phyloP scores from a whole-genome alignment of 2,888 invertebrate species.

The Chironomus tentans region DNA sequence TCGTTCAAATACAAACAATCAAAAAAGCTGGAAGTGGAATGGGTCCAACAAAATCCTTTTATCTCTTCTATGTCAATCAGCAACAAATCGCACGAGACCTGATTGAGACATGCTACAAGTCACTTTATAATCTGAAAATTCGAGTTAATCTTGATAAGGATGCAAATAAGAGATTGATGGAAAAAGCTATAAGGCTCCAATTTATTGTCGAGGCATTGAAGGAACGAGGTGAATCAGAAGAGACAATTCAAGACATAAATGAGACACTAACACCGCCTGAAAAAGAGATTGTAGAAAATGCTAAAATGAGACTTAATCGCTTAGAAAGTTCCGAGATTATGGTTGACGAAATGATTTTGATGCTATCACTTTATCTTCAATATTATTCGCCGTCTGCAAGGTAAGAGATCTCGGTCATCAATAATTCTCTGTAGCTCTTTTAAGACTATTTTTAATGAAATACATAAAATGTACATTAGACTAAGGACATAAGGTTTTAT shows the following conservation, averaged over 20 bases:
- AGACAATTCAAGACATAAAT: slow-evolving; percentile 74
- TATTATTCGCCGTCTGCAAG: slow-evolving; percentile 36
- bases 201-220: slow-evolving; percentile 71
- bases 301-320: slow-evolving; percentile 65
- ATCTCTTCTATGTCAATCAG: slow-evolving; percentile 64
- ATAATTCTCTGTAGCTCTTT: no score
- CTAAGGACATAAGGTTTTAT: no score
- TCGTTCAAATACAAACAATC: slow-evolving; percentile 57
- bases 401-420: no score
- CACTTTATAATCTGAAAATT: slow-evolving; percentile 58
- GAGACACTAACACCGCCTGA: slow-evolving; percentile 85
- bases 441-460: no score
- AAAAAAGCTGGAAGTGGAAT: slow-evolving; percentile 59
- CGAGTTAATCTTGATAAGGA: slow-evolving; percentile 55
- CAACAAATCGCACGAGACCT: slow-evolving; percentile 59
- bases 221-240: slow-evolving; percentile 64
- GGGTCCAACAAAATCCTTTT: slow-evolving; percentile 71
- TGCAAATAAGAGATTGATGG: slow-evolving; percentile 68
- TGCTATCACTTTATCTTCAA: slow-evolving; percentile 66
- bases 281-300: slow-evolving; percentile 60
- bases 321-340: slow-evolving; percentile 69
- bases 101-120: slow-evolving; percentile 61
- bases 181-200: slow-evolving; percentile 78
- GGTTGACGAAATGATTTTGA: slow-evolving; percentile 72
- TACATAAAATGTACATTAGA: no score